Base-by-base conservation (phyloP, 2,113 vertebrate genomes). In the Sylvia atricapilla region DNA sequence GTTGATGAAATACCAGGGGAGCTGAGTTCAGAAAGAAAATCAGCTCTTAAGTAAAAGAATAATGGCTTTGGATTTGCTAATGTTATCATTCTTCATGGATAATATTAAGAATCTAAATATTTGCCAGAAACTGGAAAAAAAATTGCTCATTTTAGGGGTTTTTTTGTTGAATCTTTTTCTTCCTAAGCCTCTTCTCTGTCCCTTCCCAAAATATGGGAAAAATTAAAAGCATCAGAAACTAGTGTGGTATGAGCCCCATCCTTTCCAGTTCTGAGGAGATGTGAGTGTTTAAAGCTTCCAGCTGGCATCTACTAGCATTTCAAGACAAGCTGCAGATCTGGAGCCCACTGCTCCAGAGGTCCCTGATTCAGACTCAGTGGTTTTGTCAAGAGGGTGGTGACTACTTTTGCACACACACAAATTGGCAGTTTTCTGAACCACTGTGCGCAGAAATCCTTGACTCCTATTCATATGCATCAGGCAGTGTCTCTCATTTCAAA, bases 401-500 rank as follows among this genome's bases (percentile, higher is more conserved):
- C 90, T 92, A 83, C 90, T 96, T 87, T 24, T 90, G 41, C 94
- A 76, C 16, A 7, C 58, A 73, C n/a, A 76, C n/a, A 89, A 79
- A 93, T 47, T 93, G 87, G 81, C 89, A 88, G 78, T 87, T 91
- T 89, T 87, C 82, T 90, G 63, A 94, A 33, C 67, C 44, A 76
- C 70, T 84, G 39, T 85, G 83, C 0, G 0, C 83, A 92, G 80
- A 93, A 96, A 91, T 88, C 85, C 92, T 88, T 97, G 75, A 96
- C 82, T 95, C 55, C 82, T 59, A 86, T 96, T 96, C 93, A 95
- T 79, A 90, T 84, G 90, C 59, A 3, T 95, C 85, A 93, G 90
- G 75, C 93, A 88, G 60, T 44, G 92, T 77, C 79, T 95, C 83
- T 94, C 85, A 70, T 96, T 95, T 95, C 72, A 84, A 93, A 93